phyloP scores from a whole-genome alignment of 2,797 vertebrate genomes.

The Hemibagrus guttatus region DNA sequence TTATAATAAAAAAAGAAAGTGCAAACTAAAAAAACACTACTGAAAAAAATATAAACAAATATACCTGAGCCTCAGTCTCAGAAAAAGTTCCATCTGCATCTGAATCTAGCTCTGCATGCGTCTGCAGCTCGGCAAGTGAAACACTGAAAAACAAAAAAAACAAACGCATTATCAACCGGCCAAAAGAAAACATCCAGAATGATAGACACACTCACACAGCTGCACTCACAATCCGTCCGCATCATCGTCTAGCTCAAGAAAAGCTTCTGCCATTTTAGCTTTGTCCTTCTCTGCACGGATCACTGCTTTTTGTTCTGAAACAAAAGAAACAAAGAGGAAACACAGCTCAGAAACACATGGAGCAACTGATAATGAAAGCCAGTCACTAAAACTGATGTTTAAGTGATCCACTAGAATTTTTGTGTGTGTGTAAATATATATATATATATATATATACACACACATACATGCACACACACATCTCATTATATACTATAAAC shows the following conservation, averaged over 20 bases:
- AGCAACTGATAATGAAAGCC: neutral
- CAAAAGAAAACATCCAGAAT: neutral
- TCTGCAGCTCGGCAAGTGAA: conserved; percentile 78
- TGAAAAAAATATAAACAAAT: neutral
- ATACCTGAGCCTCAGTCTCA: conserved; percentile 84
- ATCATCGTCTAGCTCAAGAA: conserved; percentile 84
- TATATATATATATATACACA: neutral
- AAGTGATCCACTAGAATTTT: neutral
- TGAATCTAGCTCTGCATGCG: conserved; percentile 82
- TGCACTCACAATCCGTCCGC: conserved; percentile 83
- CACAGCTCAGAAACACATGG: neutral
- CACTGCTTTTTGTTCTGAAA: conserved; percentile 80
- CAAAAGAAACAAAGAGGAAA: neutral
- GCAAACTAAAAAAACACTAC: neutral
- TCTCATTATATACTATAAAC: neutral
- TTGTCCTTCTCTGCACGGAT: conserved; percentile 76
- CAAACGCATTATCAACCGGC: neutral
- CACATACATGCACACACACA: too few species aligned
- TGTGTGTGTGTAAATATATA: neutral
- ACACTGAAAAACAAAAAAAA: conserved; percentile 69
- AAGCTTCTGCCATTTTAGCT: conserved; percentile 75
- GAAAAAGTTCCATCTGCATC: conserved; percentile 80
- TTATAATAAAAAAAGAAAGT: neutral
- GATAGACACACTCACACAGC: neutral
- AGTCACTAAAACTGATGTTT: neutral